A percentile compares a stretch with the other conserved stretches of the same genome.
These are phyloP conservation scores for Drosophila nasuta DNA, from an alignment of 1,140 invertebrate species.

Conservation along the genomic window DNA sequence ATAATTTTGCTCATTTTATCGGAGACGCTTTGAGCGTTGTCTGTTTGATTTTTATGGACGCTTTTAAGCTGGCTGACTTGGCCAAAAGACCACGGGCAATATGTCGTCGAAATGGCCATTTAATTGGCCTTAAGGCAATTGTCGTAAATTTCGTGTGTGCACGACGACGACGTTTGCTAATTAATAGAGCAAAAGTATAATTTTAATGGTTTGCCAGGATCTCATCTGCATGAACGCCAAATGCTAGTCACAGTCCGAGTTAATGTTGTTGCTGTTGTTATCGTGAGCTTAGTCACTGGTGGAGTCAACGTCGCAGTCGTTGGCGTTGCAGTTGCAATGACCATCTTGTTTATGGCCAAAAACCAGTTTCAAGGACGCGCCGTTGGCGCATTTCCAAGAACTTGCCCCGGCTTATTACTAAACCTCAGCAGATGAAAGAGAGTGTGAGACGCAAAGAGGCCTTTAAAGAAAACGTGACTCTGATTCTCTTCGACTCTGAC, in stretches of 20 bases:
- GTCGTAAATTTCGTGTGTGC: conserved; percentile 60
- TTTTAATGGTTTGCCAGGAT: conserved; percentile 53
- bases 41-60: conserved; percentile 67
- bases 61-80: conserved; percentile 49
- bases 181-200: conserved; percentile 73
- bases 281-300: conserved; percentile 24
- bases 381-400: conserved; percentile 71
- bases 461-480: conserved; percentile 7
- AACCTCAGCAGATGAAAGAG: neutral
- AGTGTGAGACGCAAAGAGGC: neutral
- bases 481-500: conserved; percentile 1
- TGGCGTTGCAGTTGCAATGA: conserved; percentile 42
- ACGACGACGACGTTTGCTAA: conserved; percentile 51
- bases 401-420: conserved; percentile 60
- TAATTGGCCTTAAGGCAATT: conserved; percentile 53
- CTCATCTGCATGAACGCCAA: conserved; percentile 9
- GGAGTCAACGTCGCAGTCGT: conserved; percentile 16
- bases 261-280: conserved; percentile 4
- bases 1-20: conserved; percentile 68
- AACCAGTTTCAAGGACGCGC: conserved; percentile 74
- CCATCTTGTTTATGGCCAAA: conserved; percentile 64
- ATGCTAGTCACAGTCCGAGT: neutral
- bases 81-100: conserved; percentile 31
- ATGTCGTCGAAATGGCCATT: conserved; percentile 62
- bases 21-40: conserved; percentile 46